Percentiles rank a stretch among this genome's conserved stretches.
Evolutionary conservation across 2,797 vertebrate genomes (phyloP).

Genomic region (Dermochelys coriacea): DNA sequence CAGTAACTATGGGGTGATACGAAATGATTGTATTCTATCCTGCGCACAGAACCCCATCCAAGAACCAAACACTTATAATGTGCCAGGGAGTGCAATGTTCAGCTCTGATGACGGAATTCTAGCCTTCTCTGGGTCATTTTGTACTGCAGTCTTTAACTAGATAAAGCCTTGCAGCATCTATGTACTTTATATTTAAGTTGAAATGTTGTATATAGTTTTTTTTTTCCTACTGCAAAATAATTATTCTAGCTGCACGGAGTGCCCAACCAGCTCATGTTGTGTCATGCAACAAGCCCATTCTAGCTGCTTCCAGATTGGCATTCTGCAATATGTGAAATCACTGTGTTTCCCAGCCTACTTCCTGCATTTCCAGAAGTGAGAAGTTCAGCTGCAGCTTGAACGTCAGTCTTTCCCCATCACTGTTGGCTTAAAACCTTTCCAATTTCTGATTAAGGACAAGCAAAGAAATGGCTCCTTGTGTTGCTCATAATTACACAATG

Average conservation of each 20-base stretch:
- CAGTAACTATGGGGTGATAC: fast-evolving
- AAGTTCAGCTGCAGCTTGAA: not conserved
- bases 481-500: conserved; percentile 34
- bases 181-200: not conserved
- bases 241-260: not conserved
- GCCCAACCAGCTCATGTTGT: not conserved
- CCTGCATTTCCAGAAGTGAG: not conserved
- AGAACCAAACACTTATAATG: not conserved
- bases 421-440: not conserved
- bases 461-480: conserved; percentile 3
- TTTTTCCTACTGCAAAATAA: not conserved
- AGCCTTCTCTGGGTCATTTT: not conserved
- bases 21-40: not conserved
- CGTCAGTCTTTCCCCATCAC: not conserved
- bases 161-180: not conserved
- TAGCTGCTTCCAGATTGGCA: not conserved
- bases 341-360: not conserved
- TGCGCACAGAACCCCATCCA: not conserved
- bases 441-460: conserved; percentile 26
- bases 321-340: not conserved
- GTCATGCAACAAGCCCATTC: not conserved
- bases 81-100: not conserved
- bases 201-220: not conserved
- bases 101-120: not conserved
- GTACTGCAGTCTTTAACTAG: not conserved